phyloP scores from a whole-genome alignment of 2,113 vertebrate genomes.

The cat (Felis catus) region F.catus_Fca126_mat1.0 CM031416.1:98778501-98779000 shows the following conservation, averaged over 20 bases:
- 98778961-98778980: background rate
- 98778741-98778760: no score
- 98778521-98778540: background rate
- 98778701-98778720: no score
- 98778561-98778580: background rate
- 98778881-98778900: background rate
- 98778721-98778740: no score
- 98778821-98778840: constrained; percentile 19
- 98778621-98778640: background rate
- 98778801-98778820: background rate
- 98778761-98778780: no score
- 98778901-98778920: background rate
- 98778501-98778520: background rate
- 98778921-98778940: background rate
- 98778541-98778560: background rate
- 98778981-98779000: background rate
- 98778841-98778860: background rate
- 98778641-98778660: background rate
- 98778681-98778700: background rate
- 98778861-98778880: background rate
- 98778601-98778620: background rate
- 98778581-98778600: background rate
- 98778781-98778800: background rate
- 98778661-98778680: background rate
- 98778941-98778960: background rate